Evolutionary conservation across 2,113 vertebrate species (phyloP), one percentile per base, ranked within the genome.

Genomic region (Quiscalus mexicanus): DNA sequence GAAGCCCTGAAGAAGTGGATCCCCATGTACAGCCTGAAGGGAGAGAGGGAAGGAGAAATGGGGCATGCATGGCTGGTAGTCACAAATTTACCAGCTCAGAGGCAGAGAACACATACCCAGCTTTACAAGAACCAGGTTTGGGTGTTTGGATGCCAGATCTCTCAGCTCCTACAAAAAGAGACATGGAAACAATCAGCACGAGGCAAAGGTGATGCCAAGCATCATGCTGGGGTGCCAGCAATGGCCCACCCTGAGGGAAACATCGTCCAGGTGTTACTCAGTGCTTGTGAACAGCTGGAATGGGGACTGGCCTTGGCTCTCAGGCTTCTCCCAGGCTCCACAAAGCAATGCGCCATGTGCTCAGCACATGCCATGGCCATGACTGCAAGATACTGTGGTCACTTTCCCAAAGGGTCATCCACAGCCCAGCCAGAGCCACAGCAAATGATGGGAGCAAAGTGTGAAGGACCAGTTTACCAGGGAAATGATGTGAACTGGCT

Each of bases 111-210:
- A 96, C 96, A 3, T 96, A 97, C 96, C 95, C 90, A 97, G 87
- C 64, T 90, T 89, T 68, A 96, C 44, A 41, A 97, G 90, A 68
- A 94, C 60, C 75, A 97, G 12, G 44, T 96, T 96, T 50, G 89
- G 50, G 73, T 97, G 96, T 76, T 65, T 96, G 59, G 91, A 94
- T 45, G 95, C 89, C 89, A 97, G 73, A 73, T 96, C 93, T 65
- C 90, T 95, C 91, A 97, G 86, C 83, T 97, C 96, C 96, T 97
- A 84, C 16, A 44, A 92, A 71, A 44, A 91, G 35, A 96, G 78
- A 95, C 15, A 55, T 0, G 6, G 84, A 77, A 76, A 75, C 23
- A 52, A 31, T 70, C 37, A 90, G 47, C 5, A 2, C 0, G 0
- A 76, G 64, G 52, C 41, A 70, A 50, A 75, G 39, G 47, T 0